These are phyloP conservation scores for Disparrhopalites patrizii DNA, from an alignment of 2,888 invertebrate species.

Conservation along the genomic window DNA sequence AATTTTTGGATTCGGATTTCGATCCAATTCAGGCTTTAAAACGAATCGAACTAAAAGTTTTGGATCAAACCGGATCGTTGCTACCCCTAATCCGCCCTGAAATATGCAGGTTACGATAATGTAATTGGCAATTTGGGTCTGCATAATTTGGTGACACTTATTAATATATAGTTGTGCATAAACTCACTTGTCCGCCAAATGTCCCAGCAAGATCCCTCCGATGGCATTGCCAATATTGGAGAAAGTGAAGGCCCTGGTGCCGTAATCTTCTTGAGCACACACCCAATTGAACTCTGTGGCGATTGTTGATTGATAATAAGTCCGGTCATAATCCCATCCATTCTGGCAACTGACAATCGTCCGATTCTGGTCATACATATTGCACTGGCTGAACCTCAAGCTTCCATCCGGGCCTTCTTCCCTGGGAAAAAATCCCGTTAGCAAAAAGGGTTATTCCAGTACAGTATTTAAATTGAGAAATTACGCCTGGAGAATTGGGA, in stretches of 20 bases:
- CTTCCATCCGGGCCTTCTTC: slow-evolving; percentile 10
- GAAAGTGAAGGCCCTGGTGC: slow-evolving; percentile 57
- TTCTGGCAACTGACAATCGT: slow-evolving; percentile 51
- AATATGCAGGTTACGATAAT: too few species aligned
- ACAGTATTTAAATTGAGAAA: too few species aligned
- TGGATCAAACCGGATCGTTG: too few species aligned
- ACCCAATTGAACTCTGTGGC: slow-evolving; percentile 58
- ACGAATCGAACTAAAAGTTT: too few species aligned
- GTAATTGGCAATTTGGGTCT: too few species aligned
- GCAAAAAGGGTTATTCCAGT: too few species aligned
- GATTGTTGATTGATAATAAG: slow-evolving; percentile 56
- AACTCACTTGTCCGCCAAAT: slow-evolving; percentile 58
- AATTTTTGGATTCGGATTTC: too few species aligned
- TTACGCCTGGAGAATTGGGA: not conserved
- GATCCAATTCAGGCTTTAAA: too few species aligned
- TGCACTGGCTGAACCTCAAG: slow-evolving; percentile 15
- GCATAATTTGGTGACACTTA: too few species aligned
- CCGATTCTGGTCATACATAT: slow-evolving; percentile 9
- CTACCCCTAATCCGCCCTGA: too few species aligned
- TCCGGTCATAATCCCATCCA: slow-evolving; percentile 58
- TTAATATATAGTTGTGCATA: not conserved
- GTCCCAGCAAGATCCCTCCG: slow-evolving; percentile 58
- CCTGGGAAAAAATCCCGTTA: not conserved
- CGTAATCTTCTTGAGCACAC: slow-evolving; percentile 55
- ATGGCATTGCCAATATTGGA: slow-evolving; percentile 57